These are phyloP conservation scores for Leucophenga maculata DNA, from an alignment of 2,888 invertebrate genomes.

Conservation along the genomic window DNA sequence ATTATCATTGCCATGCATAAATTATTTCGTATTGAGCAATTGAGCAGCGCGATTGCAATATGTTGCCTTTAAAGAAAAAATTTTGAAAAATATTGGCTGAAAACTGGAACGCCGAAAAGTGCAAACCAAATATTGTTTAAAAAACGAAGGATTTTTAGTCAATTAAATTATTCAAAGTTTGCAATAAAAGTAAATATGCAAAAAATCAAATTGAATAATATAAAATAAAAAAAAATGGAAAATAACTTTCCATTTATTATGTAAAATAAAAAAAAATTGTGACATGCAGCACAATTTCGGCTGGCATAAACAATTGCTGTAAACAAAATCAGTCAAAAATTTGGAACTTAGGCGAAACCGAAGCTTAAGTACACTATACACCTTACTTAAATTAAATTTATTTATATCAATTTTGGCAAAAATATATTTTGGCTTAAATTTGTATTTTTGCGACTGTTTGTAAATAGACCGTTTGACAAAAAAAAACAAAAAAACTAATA, in stretches of 20 bases:
- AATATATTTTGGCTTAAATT: no score
- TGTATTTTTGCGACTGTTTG: no score
- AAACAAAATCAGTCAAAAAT: background rate
- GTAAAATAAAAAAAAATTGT: background rate
- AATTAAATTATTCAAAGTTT: background rate
- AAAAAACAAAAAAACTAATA: no score
- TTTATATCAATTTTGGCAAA: no score
- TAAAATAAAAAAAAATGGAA: background rate
- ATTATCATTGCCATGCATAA: constrained; percentile 14
- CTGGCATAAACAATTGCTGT: background rate
- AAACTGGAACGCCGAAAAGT: constrained; percentile 7
- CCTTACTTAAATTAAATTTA: no score
- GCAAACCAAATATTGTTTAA: background rate
- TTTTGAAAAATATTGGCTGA: constrained; percentile 10
- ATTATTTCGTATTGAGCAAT: background rate
- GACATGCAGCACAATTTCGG: background rate
- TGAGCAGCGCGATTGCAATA: background rate
- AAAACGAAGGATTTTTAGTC: background rate
- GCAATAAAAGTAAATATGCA: background rate
- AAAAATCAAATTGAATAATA: background rate
- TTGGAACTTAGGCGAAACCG: no score
- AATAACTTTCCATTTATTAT: no score
- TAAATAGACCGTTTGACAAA: no score
- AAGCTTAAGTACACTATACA: no score
- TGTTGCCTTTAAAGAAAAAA: constrained; percentile 11